phyloP scores from a whole-genome alignment of 2,888 invertebrate species.

The Oxycera nigricornis region DNA sequence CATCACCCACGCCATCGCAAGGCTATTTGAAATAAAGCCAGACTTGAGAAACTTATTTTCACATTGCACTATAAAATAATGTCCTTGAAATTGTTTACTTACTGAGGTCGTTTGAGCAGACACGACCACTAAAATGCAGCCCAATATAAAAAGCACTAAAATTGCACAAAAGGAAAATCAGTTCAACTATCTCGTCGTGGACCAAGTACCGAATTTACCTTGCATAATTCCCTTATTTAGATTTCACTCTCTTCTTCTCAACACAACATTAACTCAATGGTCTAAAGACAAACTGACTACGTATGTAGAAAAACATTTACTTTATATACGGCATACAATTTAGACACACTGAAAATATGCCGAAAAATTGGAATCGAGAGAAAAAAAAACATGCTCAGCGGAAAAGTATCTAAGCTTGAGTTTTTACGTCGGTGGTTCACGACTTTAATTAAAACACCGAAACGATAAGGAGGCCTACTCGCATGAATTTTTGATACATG shows the following conservation, averaged over 20 bases:
- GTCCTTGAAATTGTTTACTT: neutral
- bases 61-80: neutral
- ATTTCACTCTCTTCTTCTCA: neutral
- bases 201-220: neutral
- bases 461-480: too few species aligned
- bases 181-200: neutral
- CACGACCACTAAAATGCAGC: neutral
- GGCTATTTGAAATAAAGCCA: neutral
- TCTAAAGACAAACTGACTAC: constrained; percentile 11
- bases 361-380: too few species aligned
- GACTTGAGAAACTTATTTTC: neutral
- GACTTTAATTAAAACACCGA: too few species aligned
- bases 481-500: too few species aligned
- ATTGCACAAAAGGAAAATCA: neutral
- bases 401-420: too few species aligned
- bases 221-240: neutral
- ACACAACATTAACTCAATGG: neutral
- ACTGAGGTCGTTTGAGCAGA: neutral
- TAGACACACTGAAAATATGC: too few species aligned
- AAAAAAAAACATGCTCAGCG: too few species aligned
- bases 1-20: neutral
- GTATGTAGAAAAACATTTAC: neutral
- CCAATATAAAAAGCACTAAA: neutral
- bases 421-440: too few species aligned
- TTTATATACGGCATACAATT: neutral